phyloP scores from a whole-genome alignment of 1,140 invertebrate species.

The Steinernema khuongi region DNA sequence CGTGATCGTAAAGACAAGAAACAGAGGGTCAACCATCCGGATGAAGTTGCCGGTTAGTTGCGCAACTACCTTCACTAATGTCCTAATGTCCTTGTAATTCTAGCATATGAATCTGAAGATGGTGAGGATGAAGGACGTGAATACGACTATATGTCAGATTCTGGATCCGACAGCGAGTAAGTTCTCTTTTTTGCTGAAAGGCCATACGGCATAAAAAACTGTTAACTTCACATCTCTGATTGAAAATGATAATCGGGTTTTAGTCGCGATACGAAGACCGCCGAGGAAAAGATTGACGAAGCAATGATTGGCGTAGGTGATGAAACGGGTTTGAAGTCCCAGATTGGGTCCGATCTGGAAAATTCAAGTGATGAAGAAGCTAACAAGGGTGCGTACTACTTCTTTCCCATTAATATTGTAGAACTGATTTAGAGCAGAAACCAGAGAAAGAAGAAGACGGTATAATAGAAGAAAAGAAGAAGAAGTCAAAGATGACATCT shows the following conservation, averaged over 20 bases:
- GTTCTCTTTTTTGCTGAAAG: too few relatives aligned
- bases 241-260: background rate
- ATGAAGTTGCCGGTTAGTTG: slow-evolving; percentile 55
- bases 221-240: too few relatives aligned
- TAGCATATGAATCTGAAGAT: slow-evolving; percentile 57
- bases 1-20: slow-evolving; percentile 45
- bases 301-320: slow-evolving; percentile 52
- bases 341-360: slow-evolving; percentile 38
- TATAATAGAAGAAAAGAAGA: slow-evolving; percentile 27
- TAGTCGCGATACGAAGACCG: slow-evolving; percentile 1
- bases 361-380: slow-evolving; percentile 36
- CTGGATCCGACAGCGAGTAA: slow-evolving; percentile 56
- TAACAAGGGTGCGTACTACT: background rate
- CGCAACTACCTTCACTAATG: background rate
- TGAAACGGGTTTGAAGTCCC: slow-evolving; percentile 46
- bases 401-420: slow-evolving; percentile 2
- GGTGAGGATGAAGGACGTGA: slow-evolving; percentile 58
- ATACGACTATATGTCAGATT: slow-evolving; percentile 58
- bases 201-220: too few relatives aligned
- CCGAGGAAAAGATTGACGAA: slow-evolving; percentile 53
- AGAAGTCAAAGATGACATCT: slow-evolving; percentile 40
- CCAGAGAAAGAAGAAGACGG: too few relatives aligned
- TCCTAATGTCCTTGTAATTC: slow-evolving; percentile 25
- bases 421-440: too few relatives aligned
- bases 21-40: slow-evolving; percentile 48